Base-by-base conservation (phyloP, 1,140 invertebrate genomes). In the Lanistes nyassanus region DNA sequence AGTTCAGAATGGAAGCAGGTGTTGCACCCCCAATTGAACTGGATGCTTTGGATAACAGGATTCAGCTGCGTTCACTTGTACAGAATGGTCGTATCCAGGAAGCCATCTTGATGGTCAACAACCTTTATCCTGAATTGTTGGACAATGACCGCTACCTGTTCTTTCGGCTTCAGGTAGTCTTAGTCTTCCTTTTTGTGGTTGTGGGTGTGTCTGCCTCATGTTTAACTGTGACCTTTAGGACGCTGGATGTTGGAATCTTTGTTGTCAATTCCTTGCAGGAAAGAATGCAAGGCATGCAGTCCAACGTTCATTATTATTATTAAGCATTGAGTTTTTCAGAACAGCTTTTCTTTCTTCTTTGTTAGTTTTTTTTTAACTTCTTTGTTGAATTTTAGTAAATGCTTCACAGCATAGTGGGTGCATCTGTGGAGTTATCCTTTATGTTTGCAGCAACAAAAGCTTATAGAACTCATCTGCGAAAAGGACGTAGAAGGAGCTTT, bases 61-160 rank as follows among this genome's bases (percentile, higher is more conserved):
- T 99, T 82, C 93, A 94, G 85, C 98, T 99, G 64, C 91, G 97
- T 39, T 96, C 98, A 88, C 95, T 97, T 0, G 96, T 99, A 74
- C 96, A 98, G 87, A 94, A 93, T 85, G 98, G 98, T 0, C 92
- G 94, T 37, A 97, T 99, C 67, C 94, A 97, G 85, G 95, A 97
- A 86, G 97, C 97, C 0, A 98, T 97, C 16, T 92, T 94, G 58
- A 92, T 99, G 83, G 96, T 99, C 13, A 99, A 99, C 87, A 93
- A 96, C 77, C 89, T 98, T 42, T 96, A 98, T 90, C 97, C 98
- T 16, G 96, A 98, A 87, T 89, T 99, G 60, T 89, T 99, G 53
- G 97, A 98, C 86, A 97, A 96, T 90, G 96, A 99, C 85, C 92
- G 96, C 90, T 96, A 97, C 89, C 91, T 99, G 2, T 98, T 96